Evolutionary conservation across 2,888 invertebrate genomes (phyloP), one percentile per base, ranked within the genome.

Genomic region (Torymus tubicola): DNA sequence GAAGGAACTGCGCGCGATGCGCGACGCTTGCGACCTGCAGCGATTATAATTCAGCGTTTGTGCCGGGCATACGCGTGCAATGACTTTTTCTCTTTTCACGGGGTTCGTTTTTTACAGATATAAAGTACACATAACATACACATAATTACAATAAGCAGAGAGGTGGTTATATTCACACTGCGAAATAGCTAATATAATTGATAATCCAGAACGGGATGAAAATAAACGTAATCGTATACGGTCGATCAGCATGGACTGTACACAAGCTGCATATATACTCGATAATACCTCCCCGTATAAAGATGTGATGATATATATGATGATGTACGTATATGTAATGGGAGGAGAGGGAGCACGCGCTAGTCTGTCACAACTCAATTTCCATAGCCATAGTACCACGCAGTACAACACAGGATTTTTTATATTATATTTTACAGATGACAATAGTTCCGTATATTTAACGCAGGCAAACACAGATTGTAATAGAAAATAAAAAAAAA

Each of bases 331-430:
- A 42, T 42, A 42, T 42, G 42, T 42, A 42, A 42, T 8, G 42
- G 42, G 42, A 42, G 42, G 42, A 8, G 42, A 8, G 14, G 16
- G 13, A 18, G 16, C 24, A 58, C 67, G 76, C 72, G 55, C 50
- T 64, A 72, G 80, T 77, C 68, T 61, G 64, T 63, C 69, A 69
- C 42, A 73, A 76, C 69, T 76, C 81, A 82, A 88, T 89, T 88
- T 90, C 90, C 89, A 90, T 90, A 90, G 89, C 90, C 90, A 90
- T 90, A 90, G 90, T 89, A 90, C 90, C 90, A 90, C 86, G 88
- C 90, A 90, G 90, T 90, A 90, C 90, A 90, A 90, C 90, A 90
- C 90, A 90, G 90, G 90, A 90, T 90, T 88, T 90, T 90, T 90
- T 90, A 90, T 90, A 90, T 90, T 90, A 90, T 90, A 90, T 89